Percentiles rank a stretch among this genome's conserved stretches.
Conservation (phyloP, 2,797 vertebrate species). For the Aldrovandia affinis region DNA sequence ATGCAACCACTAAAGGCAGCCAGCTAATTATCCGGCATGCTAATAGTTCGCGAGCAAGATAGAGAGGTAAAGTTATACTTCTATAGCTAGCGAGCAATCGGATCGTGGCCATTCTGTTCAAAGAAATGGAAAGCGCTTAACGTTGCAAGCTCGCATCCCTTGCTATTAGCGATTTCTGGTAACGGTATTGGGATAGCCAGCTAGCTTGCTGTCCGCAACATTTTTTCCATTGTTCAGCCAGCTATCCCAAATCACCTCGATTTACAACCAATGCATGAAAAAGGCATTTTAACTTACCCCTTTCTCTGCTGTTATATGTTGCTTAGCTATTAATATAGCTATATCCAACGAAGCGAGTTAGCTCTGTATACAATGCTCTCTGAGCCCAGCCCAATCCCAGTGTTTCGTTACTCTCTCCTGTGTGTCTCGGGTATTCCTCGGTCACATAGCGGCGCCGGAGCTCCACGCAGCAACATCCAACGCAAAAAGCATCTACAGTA, state of each 20-base stretch:
- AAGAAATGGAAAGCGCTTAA: not conserved
- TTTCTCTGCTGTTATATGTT: constrained; percentile 15
- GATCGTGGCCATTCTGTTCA: not conserved
- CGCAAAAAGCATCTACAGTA: constrained; percentile 47
- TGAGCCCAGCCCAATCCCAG: constrained; percentile 44
- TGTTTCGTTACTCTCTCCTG: constrained; percentile 41
- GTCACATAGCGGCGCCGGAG: constrained; percentile 61
- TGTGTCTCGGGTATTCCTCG: constrained; percentile 51
- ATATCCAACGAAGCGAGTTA: constrained; percentile 17
- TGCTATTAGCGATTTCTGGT: not conserved
- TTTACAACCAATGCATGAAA: constrained; percentile 7
- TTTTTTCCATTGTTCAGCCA: constrained; percentile 23
- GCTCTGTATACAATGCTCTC: constrained; percentile 26
- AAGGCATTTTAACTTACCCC: constrained; percentile 24
- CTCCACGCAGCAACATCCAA: constrained; percentile 50
- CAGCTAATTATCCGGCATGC: not conserved
- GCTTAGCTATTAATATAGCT: not conserved
- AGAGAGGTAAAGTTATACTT: not conserved
- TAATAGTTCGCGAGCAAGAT: not conserved
- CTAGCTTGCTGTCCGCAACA: not conserved
- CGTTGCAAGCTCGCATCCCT: not conserved
- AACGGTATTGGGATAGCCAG: not conserved
- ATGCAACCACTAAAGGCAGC: not conserved
- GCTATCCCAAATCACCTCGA: constrained; percentile 45
- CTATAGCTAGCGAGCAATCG: not conserved